Conservation (phyloP, 35 echinoderm and acorn worm species). For the Apostichopus parvimensis region DNA sequence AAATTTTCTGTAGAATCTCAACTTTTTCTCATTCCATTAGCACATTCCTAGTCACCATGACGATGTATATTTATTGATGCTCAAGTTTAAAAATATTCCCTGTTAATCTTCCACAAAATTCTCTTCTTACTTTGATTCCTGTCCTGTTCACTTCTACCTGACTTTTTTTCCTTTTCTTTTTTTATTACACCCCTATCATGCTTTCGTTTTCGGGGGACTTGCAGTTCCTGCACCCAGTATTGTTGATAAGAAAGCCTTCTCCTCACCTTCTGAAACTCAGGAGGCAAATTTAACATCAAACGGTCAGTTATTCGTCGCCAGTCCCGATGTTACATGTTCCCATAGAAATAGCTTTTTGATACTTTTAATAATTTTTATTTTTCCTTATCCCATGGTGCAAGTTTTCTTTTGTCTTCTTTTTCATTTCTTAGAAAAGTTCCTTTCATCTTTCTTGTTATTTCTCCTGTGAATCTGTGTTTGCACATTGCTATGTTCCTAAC, state of each 20-base stretch:
- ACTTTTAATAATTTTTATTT: not conserved
- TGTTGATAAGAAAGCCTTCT: slow-evolving; percentile 50
- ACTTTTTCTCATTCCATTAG: too few relatives aligned
- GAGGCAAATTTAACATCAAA: slow-evolving; percentile 51
- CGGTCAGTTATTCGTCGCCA: slow-evolving; percentile 21
- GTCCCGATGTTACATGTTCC: slow-evolving; percentile 15
- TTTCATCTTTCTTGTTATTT: not conserved
- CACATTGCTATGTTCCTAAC: too few relatives aligned
- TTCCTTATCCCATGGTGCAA: not conserved
- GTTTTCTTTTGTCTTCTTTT: not conserved
- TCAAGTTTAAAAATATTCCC: too few relatives aligned
- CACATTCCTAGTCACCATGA: too few relatives aligned
- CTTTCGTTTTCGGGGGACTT: not conserved
- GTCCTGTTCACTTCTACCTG: not conserved
- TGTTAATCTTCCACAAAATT: too few relatives aligned
- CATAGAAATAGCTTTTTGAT: not conserved
- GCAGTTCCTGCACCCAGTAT: slow-evolving; percentile 37
- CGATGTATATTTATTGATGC: too few relatives aligned
- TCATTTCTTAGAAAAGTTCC: not conserved
- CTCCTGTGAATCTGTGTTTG: not conserved
- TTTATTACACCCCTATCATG: not conserved
- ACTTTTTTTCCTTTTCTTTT: slow-evolving; percentile 26
- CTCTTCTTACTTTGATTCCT: not conserved
- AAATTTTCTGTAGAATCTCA: too few relatives aligned
- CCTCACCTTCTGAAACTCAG: slow-evolving; percentile 46